Conservation (phyloP, 2,888 invertebrate species). For the Tanypteryx hageni region DNA sequence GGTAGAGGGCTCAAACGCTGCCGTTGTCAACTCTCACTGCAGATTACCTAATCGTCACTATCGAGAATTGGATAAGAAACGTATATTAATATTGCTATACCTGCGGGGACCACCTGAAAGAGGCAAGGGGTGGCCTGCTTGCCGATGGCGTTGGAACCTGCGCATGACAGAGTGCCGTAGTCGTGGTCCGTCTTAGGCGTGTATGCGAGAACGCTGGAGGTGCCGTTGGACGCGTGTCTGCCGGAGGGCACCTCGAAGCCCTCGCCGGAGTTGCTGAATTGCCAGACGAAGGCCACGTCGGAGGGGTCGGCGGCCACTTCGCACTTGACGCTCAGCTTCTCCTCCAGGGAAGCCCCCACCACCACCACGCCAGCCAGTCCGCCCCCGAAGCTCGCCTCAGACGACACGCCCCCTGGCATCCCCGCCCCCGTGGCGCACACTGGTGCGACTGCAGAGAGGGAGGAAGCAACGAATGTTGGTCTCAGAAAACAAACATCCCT, state of each 20-base stretch:
- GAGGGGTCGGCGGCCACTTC: constrained; percentile 92
- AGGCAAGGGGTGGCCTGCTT: constrained; percentile 89
- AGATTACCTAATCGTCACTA: too few species aligned
- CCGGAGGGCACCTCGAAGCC: constrained; percentile 88
- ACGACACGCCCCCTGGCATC: neutral
- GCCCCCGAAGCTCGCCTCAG: neutral
- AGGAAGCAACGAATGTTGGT: neutral
- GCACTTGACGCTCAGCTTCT: constrained; percentile 78
- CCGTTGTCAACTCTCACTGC: too few species aligned
- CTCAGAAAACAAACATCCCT: neutral
- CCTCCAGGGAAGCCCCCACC: constrained; percentile 91
- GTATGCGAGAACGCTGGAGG: constrained; percentile 78
- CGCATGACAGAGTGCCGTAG: constrained; percentile 92
- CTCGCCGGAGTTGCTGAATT: constrained; percentile 93
- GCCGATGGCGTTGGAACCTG: constrained; percentile 90
- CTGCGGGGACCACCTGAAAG: constrained; percentile 93
- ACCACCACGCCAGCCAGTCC: constrained; percentile 80
- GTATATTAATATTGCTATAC: constrained; percentile 79
- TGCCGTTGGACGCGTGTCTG: constrained; percentile 82
- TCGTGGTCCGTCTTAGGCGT: constrained; percentile 83
- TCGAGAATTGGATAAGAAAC: too few species aligned
- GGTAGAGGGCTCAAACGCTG: too few species aligned
- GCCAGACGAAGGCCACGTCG: constrained; percentile 91
- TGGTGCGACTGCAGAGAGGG: constrained; percentile 12
- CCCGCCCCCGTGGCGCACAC: constrained; percentile 27